Conservation (phyloP, 2,113 vertebrate species). For the Turnix velox region DNA sequence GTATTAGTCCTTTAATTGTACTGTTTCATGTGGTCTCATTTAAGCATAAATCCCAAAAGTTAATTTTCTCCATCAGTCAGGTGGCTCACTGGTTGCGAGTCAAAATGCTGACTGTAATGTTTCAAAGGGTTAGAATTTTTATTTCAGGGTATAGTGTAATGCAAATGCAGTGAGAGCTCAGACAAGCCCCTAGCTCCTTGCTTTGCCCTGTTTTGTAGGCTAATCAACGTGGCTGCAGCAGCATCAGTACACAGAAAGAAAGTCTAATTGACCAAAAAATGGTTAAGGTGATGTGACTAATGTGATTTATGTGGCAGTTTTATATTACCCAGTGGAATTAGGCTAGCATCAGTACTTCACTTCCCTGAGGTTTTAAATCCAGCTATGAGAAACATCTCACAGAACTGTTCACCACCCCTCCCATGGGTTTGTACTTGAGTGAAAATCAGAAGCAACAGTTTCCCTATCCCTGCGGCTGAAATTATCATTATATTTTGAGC, state of each 20-base stretch:
- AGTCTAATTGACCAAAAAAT: neutral
- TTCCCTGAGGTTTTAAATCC: neutral
- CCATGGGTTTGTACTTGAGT: neutral
- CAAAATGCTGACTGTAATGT: neutral
- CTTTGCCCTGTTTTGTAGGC: neutral
- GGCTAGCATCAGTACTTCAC: neutral
- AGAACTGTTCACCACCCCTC: neutral
- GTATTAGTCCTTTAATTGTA: neutral
- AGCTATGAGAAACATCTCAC: neutral
- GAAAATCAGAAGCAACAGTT: neutral
- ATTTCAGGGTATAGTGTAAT: neutral
- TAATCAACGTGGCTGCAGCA: neutral
- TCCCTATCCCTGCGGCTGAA: neutral
- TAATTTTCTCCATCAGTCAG: neutral
- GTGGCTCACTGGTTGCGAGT: neutral
- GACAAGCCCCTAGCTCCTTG: neutral
- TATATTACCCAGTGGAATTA: neutral
- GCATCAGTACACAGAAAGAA: neutral
- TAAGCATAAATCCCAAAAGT: neutral
- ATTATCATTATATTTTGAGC: neutral
- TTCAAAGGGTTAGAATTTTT: neutral
- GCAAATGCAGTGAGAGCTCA: neutral
- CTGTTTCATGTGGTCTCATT: neutral
- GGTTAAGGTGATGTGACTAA: neutral
- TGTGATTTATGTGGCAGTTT: neutral